These are phyloP conservation scores for Drosophila watanabei DNA, from an alignment of 1,140 invertebrate species.

Conservation along the genomic window DNA sequence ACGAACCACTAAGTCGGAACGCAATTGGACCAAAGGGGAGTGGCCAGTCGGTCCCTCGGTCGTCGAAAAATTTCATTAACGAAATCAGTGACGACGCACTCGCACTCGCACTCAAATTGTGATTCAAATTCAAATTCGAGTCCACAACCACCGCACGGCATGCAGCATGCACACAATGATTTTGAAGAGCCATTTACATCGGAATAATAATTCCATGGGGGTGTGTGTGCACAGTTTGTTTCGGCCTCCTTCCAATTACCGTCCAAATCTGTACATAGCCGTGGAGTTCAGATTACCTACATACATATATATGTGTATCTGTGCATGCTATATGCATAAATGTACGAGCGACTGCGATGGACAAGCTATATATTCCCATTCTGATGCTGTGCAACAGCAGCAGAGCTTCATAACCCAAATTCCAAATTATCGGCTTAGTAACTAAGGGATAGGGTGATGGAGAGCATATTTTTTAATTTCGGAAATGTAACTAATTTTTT, in stretches of 20 bases:
- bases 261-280: constrained; percentile 13
- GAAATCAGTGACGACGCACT: constrained; percentile 48
- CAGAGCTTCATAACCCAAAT: not conserved
- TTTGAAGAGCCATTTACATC: constrained; percentile 49
- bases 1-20: constrained; percentile 25
- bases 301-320: too few relatives aligned
- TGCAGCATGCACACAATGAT: constrained; percentile 44
- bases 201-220: constrained; percentile 34
- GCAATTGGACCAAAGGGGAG: constrained; percentile 52
- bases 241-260: constrained; percentile 16
- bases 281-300: constrained; percentile 20
- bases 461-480: too few relatives aligned
- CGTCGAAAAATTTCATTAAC: constrained; percentile 70
- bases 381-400: not conserved
- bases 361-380: not conserved
- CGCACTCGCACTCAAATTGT: constrained; percentile 10
- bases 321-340: not conserved
- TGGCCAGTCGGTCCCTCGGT: constrained; percentile 27
- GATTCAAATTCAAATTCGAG: constrained; percentile 19
- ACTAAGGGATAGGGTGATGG: not conserved
- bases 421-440: not conserved
- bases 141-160: constrained; percentile 18
- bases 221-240: constrained; percentile 15
- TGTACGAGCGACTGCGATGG: not conserved
- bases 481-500: not conserved